phyloP scores from a whole-genome alignment of 2,797 vertebrate species.

The Leptoclinus maculatus region DNA sequence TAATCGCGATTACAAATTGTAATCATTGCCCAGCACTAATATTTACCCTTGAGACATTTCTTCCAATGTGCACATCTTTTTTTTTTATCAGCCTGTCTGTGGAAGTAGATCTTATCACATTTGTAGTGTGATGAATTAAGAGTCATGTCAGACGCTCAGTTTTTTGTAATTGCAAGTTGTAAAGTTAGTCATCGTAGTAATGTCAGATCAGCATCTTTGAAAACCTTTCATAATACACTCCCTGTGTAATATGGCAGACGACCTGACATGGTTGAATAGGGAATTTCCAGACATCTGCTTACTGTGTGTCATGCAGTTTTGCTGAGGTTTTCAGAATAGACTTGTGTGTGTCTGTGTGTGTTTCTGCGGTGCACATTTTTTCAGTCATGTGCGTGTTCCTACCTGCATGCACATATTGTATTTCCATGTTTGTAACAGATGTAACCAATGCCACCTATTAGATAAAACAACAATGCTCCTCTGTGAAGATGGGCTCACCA shows the following conservation, averaged over 20 bases:
- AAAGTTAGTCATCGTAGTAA: slow-evolving; percentile 24
- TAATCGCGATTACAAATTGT: too few species aligned
- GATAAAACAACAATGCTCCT: slow-evolving; percentile 40
- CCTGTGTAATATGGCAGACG: slow-evolving; percentile 21
- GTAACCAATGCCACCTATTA: slow-evolving; percentile 44
- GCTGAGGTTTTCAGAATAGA: slow-evolving; percentile 13
- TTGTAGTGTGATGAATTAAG: background rate
- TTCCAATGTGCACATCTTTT: background rate
- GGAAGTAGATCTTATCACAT: background rate
- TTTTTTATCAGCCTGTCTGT: background rate
- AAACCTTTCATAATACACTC: slow-evolving; percentile 20
- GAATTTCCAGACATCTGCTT: slow-evolving; percentile 69
- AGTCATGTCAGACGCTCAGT: background rate
- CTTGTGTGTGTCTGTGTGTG: slow-evolving; percentile 25
- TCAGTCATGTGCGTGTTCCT: slow-evolving; percentile 28
- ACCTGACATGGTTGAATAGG: slow-evolving; percentile 56
- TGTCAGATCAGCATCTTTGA: slow-evolving; percentile 39
- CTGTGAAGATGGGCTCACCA: slow-evolving; percentile 24
- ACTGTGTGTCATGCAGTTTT: slow-evolving; percentile 35
- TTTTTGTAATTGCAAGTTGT: slow-evolving; percentile 4
- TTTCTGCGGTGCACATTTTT: slow-evolving; percentile 39
- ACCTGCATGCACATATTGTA: slow-evolving; percentile 47
- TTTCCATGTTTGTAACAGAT: slow-evolving; percentile 32
- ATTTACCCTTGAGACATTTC: slow-evolving; percentile 25
- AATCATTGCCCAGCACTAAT: too few species aligned